Percentiles rank a stretch among this genome's conserved stretches.
Evolutionary conservation across 2,888 invertebrate species (phyloP).

Genomic region (Fabriciana adippe): DNA sequence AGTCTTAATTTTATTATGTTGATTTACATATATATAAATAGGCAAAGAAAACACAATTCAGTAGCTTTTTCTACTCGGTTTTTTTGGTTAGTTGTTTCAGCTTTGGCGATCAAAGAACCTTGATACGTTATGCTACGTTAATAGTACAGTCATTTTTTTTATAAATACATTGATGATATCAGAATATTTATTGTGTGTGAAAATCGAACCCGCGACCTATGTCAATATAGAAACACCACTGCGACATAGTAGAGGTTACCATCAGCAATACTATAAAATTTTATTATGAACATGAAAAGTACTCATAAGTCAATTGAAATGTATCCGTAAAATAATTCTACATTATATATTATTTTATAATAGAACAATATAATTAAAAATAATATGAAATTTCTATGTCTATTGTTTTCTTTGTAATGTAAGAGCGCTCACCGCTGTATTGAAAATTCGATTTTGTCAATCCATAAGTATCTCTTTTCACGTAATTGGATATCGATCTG

Average conservation of each 20-base stretch:
- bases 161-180: too few relatives aligned
- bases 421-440: slow-evolving; percentile 28
- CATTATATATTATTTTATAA: slow-evolving; percentile 9
- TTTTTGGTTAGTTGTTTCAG: too few relatives aligned
- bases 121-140: too few relatives aligned
- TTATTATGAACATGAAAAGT: background rate
- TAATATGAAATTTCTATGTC: background rate
- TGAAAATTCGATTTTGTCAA: slow-evolving; percentile 25
- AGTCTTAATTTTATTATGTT: too few relatives aligned
- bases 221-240: too few relatives aligned
- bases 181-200: too few relatives aligned
- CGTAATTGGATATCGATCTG: slow-evolving; percentile 48
- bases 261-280: background rate
- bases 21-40: too few relatives aligned
- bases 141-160: too few relatives aligned
- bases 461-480: slow-evolving; percentile 27
- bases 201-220: too few relatives aligned
- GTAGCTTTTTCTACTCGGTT: too few relatives aligned
- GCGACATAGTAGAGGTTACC: background rate
- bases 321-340: background rate
- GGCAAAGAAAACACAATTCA: too few relatives aligned
- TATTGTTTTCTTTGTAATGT: background rate
- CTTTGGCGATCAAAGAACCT: too few relatives aligned
- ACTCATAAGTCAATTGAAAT: background rate
- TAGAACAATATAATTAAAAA: background rate